phyloP scores from a whole-genome alignment of 2,113 vertebrate species.

The Anolis sagrei region DNA sequence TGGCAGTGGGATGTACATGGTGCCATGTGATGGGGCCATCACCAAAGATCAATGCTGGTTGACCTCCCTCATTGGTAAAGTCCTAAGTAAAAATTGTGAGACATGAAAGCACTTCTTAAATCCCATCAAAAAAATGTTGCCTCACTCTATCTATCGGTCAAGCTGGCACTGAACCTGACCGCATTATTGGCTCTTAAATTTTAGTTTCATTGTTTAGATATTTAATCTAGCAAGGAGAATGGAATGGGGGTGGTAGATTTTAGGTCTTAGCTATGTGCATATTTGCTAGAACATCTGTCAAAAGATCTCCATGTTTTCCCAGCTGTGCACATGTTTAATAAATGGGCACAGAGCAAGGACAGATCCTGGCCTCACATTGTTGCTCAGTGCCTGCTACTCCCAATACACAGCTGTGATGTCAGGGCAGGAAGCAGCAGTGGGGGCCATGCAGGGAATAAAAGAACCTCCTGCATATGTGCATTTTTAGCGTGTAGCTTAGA shows the following conservation, averaged over 20 bases:
- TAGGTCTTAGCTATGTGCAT: not conserved
- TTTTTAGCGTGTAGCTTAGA: not conserved
- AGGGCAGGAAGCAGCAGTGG: not conserved
- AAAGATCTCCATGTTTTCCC: not conserved
- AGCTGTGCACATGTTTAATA: not conserved
- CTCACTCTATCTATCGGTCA: no score
- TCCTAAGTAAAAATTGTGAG: no score
- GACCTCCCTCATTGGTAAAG: no score
- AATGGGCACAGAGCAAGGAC: not conserved
- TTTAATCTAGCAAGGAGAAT: not conserved
- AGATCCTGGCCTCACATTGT: not conserved
- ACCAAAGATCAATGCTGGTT: no score
- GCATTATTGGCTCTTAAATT: not conserved
- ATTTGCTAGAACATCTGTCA: not conserved
- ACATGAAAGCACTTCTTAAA: no score
- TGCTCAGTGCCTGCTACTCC: not conserved
- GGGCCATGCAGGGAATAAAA: not conserved
- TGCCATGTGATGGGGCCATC: no score
- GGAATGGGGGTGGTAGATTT: not conserved
- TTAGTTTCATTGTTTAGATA: not conserved
- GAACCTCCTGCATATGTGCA: not conserved
- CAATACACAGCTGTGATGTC: not conserved
- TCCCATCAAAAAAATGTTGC: no score
- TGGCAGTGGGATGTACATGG: no score
- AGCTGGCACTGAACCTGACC: no score